phyloP scores from a whole-genome alignment of 2,888 invertebrate genomes.

The Acanthosoma haemorrhoidale region DNA sequence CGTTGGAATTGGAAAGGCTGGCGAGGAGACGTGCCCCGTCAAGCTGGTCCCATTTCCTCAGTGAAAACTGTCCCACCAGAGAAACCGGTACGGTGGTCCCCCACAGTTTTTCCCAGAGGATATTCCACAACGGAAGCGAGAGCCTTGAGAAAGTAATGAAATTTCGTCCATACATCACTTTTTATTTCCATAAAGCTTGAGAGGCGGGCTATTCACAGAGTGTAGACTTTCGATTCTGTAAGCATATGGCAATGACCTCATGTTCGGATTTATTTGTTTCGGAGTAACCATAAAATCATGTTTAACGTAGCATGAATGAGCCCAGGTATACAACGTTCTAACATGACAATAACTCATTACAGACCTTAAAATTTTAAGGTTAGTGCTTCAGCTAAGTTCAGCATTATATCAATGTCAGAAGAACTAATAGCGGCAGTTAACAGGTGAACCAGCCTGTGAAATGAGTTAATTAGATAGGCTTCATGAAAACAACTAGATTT shows the following conservation, averaged over 20 bases:
- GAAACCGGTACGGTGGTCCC: neutral
- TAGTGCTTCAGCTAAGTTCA: too few relatives aligned
- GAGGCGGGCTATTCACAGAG: too few relatives aligned
- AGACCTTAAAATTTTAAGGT: too few relatives aligned
- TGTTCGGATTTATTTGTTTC: too few relatives aligned
- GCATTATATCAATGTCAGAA: neutral
- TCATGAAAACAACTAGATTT: neutral
- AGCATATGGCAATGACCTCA: too few relatives aligned
- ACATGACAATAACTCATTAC: too few relatives aligned
- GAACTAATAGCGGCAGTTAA: neutral
- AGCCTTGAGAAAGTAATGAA: slow-evolving; percentile 1
- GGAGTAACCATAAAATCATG: too few relatives aligned
- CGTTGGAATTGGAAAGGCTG: slow-evolving; percentile 5
- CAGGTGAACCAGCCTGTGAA: neutral
- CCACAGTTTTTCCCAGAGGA: neutral
- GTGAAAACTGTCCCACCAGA: neutral
- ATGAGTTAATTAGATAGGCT: neutral
- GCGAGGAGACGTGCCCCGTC: slow-evolving; percentile 3
- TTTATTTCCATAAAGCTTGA: neutral
- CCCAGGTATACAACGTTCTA: too few relatives aligned
- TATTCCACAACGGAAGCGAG: neutral
- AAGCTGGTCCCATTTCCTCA: slow-evolving; percentile 1
- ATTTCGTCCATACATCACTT: neutral
- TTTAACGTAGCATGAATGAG: too few relatives aligned
- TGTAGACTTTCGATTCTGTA: too few relatives aligned